Base-by-base conservation (phyloP, 2,797 vertebrate species). In the Petrocephalus schoutedeni region DNA sequence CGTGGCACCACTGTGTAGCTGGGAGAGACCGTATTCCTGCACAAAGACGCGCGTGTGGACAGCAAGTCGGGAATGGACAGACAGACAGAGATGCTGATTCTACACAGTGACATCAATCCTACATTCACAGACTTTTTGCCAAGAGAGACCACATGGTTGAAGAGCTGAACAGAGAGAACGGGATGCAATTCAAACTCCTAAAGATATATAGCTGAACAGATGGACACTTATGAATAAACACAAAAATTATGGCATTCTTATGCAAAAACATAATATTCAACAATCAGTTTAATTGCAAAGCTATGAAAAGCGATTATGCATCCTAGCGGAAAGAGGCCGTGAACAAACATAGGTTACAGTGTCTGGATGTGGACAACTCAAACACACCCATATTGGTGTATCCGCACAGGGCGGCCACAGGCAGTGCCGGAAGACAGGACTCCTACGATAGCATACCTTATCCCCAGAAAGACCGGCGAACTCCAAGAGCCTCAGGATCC, bases 401-500 rank as follows among this genome's bases (percentile, higher is more conserved):
- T 58, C 51, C 19, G 32, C 54, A 85, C 0, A 41, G n/a, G 9
- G 49, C 21, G 80, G 5, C 36, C 53, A n/a, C 51, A 82, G 28
- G 51, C n/a, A 83, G 19, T 28, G 32, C n/a, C 12, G 21, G 28
- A 49, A 2, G 28, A 9, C 23, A 51, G 36, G 58, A 74, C 12
- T 8, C 14, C 23, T n/a, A 51, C 45, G 3, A 9, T n/a, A 5
- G 1, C 28, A n/a, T 91, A 93, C 93, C 93, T 93, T 93, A 87
- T 93, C 92, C 36, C 93, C 93, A 5, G 93, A 93, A 89, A 93
- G 92, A 2, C 93, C 93, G 23, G 92, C 92, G 85, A 93, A 93
- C 32, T 93, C 93, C 88, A 93, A 71, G 61, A 93, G 88, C 64
- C 88, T 92, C 85, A 93, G 87, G 49, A 93, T 93, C 86, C 93